Percentiles rank a stretch among this genome's conserved stretches.
These are phyloP conservation scores for Callithrix jacchus DNA, from an alignment of 2,113 vertebrate species.

Conservation along the genomic window DNA sequence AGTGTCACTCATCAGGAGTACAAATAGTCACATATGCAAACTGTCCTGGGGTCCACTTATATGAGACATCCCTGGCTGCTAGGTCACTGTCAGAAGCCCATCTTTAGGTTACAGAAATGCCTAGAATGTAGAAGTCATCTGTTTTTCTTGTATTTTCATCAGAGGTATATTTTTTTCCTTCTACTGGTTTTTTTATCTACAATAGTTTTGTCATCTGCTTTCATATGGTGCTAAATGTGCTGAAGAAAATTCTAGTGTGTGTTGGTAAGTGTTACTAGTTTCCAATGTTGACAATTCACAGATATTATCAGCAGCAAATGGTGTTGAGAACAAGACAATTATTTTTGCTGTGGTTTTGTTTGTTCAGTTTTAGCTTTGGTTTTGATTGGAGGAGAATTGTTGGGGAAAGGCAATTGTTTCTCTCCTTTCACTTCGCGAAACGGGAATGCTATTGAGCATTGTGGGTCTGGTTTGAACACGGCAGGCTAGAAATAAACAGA, in stretches of 20 bases:
- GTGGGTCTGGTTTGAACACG: not conserved
- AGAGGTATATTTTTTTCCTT: slow-evolving; percentile 75
- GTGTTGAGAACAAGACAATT: slow-evolving; percentile 19
- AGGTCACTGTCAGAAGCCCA: slow-evolving; percentile 47
- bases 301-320: slow-evolving; percentile 10
- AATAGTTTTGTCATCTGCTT: slow-evolving; percentile 77
- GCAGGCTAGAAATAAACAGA: not conserved
- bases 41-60: not conserved
- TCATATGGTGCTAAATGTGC: slow-evolving; percentile 2
- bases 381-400: not conserved
- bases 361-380: slow-evolving; percentile 24
- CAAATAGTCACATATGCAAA: not conserved
- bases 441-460: not conserved
- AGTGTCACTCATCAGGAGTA: not conserved
- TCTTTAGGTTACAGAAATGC: slow-evolving; percentile 63
- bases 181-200: slow-evolving; percentile 75
- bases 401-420: not conserved
- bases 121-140: slow-evolving; percentile 6
- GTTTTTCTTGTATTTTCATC: slow-evolving; percentile 66
- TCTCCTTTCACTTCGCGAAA: not conserved
- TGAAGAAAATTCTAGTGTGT: slow-evolving; percentile 20
- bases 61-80: not conserved
- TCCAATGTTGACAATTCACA: not conserved
- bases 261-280: not conserved
- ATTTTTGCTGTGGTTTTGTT: slow-evolving; percentile 36